Percentiles rank a stretch among this genome's conserved stretches.
phyloP scores from a whole-genome alignment of 64 coral and sea anemone species.

The Platygyra sinensis region DNA sequence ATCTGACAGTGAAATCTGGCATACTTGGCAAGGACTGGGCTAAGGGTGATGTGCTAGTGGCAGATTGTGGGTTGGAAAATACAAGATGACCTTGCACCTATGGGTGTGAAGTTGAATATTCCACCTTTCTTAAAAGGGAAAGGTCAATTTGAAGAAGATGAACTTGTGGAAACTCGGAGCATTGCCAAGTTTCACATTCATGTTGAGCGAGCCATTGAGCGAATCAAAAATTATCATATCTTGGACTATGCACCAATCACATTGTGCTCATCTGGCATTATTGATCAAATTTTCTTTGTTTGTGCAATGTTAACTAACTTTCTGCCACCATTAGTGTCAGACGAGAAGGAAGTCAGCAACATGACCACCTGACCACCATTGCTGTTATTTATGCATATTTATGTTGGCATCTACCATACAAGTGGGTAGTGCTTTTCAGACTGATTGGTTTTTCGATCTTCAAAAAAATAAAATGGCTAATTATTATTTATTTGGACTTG shows the following conservation, averaged over 20 bases:
- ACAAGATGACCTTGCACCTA: conserved; percentile 44
- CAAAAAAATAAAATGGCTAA: conserved; percentile 17
- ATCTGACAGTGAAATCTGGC: conserved; percentile 3
- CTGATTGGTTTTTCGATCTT: conserved; percentile 4
- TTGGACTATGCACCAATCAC: conserved; percentile 50
- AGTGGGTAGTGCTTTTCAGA: conserved; percentile 24
- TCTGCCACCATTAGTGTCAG: conserved; percentile 55
- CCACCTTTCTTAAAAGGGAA: conserved; percentile 65
- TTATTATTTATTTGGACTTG: conserved; percentile 3
- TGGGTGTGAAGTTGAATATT: conserved; percentile 49
- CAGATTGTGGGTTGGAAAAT: conserved; percentile 54
- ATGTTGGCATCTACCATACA: conserved; percentile 17
- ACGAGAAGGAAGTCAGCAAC: conserved; percentile 21
- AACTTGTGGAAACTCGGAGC: conserved; percentile 43
- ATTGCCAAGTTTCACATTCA: conserved; percentile 56
- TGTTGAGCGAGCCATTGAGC: conserved; percentile 57
- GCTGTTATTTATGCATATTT: conserved; percentile 2
- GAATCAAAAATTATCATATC: conserved; percentile 69
- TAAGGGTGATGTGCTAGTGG: conserved; percentile 51
- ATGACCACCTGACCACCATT: conserved; percentile 14
- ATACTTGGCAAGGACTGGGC: conserved; percentile 43
- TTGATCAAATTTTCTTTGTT: conserved; percentile 74
- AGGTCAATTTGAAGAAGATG: conserved; percentile 39
- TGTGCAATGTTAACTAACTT: conserved; percentile 67
- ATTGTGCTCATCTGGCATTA: conserved; percentile 31